Percentiles rank a stretch among this genome's conserved stretches.
phyloP scores from a whole-genome alignment of 2,113 vertebrate genomes.

The Hucho hucho region DNA sequence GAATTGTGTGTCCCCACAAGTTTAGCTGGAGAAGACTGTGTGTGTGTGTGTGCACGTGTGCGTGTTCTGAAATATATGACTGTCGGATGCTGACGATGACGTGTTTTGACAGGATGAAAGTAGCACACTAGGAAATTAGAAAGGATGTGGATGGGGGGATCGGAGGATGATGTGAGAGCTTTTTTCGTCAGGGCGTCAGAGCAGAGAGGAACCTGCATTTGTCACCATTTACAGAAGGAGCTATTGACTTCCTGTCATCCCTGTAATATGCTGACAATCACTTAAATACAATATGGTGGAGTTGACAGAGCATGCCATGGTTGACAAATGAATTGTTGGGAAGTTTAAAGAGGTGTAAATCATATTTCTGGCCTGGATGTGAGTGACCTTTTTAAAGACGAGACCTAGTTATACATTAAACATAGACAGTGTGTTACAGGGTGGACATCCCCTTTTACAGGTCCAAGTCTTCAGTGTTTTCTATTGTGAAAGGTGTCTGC shows the following conservation, averaged over 20 bases:
- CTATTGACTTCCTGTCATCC: constrained; percentile 52
- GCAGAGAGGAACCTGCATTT: constrained; percentile 26
- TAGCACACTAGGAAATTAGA: constrained; percentile 34
- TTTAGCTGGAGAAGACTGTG: too few relatives aligned
- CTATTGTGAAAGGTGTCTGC: too few relatives aligned
- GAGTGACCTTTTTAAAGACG: constrained; percentile 34
- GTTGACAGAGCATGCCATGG: constrained; percentile 39
- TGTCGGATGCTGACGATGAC: constrained; percentile 40
- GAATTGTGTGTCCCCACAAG: too few relatives aligned
- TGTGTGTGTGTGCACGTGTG: not conserved
- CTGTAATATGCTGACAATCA: constrained; percentile 39
- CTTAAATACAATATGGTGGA: constrained; percentile 41
- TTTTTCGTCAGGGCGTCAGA: constrained; percentile 15
- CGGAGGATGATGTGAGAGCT: not conserved
- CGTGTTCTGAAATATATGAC: constrained; percentile 18
- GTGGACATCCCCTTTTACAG: not conserved
- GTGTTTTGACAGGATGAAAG: constrained; percentile 48
- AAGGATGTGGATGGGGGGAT: not conserved
- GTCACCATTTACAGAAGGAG: constrained; percentile 39
- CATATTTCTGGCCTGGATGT: constrained; percentile 33
- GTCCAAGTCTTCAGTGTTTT: too few relatives aligned
- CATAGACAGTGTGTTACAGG: constrained; percentile 2
- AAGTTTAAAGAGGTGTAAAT: constrained; percentile 27
- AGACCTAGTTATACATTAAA: constrained; percentile 23
- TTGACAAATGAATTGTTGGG: constrained; percentile 42